Evolutionary conservation across 30 jellyfish, hydroid and myxozoan genomes (phyloP), one percentile per base, ranked within the genome.

Genomic region (Morbakka virulenta): DNA sequence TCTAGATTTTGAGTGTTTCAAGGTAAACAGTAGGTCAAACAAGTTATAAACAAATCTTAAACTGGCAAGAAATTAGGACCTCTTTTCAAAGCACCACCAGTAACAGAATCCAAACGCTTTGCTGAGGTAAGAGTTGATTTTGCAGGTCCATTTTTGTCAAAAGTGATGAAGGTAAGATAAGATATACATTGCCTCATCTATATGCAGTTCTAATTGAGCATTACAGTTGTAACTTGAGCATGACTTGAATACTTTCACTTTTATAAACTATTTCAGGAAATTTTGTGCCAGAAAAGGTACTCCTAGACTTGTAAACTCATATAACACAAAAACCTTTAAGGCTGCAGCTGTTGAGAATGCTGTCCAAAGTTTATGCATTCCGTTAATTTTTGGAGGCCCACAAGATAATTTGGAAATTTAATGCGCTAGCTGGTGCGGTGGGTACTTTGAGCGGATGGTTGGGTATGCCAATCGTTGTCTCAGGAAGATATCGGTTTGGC

Each of bases 141-240:
- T 69, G 79, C 80, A 2, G 93, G 93, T 0, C 93, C 93, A 32
- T 47, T 81, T n/a, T n/a, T n/a, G n/a, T n/a, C n/a, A n/a, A n/a
- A n/a, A n/a, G n/a, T n/a, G n/a, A n/a, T n/a, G n/a, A n/a, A n/a
- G n/a, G n/a, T n/a, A n/a, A n/a, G n/a, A n/a, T n/a, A 79, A 79
- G 67, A 76, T 67, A 4, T 79, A 69, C 34, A 35, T 81, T 6
- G 72, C 85, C 36, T 53, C 70, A 32, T 69, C 70, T 35, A 61
- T 85, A 36, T 81, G 93, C 48, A 50, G 86, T 62, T 67, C 41
- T 34, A 51, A 79, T 4, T 52, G 93, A 41, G 93, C 87, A 1
- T 22, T 69, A 1, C 93, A 81, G 33, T 29, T 81, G 50, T 85
- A 81, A 47, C 31, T 81, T 67, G 80, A 50, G 9, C 63, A 27